Conservation (phyloP, 2,888 invertebrate genomes). For the Philaethria dido region DNA sequence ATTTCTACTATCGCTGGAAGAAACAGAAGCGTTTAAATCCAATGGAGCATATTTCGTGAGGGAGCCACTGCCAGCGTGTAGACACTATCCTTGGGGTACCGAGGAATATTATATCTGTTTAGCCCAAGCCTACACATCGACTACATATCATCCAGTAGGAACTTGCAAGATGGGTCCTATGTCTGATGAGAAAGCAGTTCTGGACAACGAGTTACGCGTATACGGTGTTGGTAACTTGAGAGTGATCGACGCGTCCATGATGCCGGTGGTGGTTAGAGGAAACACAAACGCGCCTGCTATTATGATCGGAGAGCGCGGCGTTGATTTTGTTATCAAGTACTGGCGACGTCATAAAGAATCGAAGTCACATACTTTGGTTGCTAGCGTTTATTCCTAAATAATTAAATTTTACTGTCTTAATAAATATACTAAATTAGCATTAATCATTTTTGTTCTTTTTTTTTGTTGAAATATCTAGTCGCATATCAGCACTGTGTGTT, state of each 20-base stretch:
- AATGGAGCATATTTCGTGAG: slow-evolving; percentile 81
- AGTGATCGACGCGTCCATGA: slow-evolving; percentile 91
- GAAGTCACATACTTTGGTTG: neutral
- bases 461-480: no score
- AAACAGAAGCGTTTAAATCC: slow-evolving; percentile 81
- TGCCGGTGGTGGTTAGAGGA: slow-evolving; percentile 90
- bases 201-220: slow-evolving; percentile 86
- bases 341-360: slow-evolving; percentile 47
- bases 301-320: slow-evolving; percentile 52
- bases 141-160: slow-evolving; percentile 74
- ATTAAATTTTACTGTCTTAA: no score
- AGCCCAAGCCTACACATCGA: slow-evolving; percentile 80
- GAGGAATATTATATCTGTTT: slow-evolving; percentile 87
- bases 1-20: slow-evolving; percentile 80
- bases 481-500: no score
- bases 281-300: slow-evolving; percentile 90
- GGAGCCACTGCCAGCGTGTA: slow-evolving; percentile 82
- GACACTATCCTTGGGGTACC: slow-evolving; percentile 81
- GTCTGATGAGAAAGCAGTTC: slow-evolving; percentile 84
- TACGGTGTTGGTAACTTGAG: slow-evolving; percentile 84
- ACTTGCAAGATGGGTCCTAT: slow-evolving; percentile 81
- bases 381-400: no score
- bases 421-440: no score
- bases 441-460: no score
- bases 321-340: slow-evolving; percentile 56